Base-by-base conservation (phyloP, 2,888 invertebrate genomes). In the Ennomos fuscantarius region DNA sequence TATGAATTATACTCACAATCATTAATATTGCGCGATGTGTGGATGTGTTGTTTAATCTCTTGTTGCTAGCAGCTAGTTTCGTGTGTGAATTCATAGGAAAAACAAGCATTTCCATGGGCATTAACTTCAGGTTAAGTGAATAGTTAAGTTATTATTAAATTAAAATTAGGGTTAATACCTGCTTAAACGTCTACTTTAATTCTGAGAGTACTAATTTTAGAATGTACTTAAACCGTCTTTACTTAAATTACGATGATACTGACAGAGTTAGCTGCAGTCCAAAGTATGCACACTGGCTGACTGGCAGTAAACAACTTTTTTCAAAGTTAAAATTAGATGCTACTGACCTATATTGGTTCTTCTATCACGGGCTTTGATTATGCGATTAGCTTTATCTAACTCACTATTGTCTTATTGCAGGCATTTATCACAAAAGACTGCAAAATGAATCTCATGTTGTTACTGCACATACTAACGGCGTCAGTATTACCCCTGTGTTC, bases 61-160 rank as follows among this genome's bases (percentile, higher is more conserved):
- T 74, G 67, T 74, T 69, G 70, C 76, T 78, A 70, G 68, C 60
- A 52, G 60, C 63, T 66, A 73, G 62, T 68, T 76, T 69, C 66
- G 65, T 66, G 53, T 63, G 62, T 55, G 70, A 73, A 74, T 75
- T 72, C 66, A 59, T 62, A 60, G 63, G 68, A 74, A 76, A 81
- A 68, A 67, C 72, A 76, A 74, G 70, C 74, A 78, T 80, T 81
- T 89, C 80, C 80, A 90, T 90, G 91, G 91, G 91, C 91, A 91
- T 89, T 86, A 83, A 86, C 90, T 86, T 82, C 87, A 86, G 87
- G 87, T 87, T 85, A 87, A 74, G 75, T 78, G 75, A 69, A 63
- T 79, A 81, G 75, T 80, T 81, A 75, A 76, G 71, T 81, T 86
- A 79, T 85, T 89, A 89, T 89, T 89, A 76, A 87, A 89, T 89